These are phyloP conservation scores for Pherbina coryleti DNA, from an alignment of 2,888 invertebrate species.

Conservation along the genomic window DNA sequence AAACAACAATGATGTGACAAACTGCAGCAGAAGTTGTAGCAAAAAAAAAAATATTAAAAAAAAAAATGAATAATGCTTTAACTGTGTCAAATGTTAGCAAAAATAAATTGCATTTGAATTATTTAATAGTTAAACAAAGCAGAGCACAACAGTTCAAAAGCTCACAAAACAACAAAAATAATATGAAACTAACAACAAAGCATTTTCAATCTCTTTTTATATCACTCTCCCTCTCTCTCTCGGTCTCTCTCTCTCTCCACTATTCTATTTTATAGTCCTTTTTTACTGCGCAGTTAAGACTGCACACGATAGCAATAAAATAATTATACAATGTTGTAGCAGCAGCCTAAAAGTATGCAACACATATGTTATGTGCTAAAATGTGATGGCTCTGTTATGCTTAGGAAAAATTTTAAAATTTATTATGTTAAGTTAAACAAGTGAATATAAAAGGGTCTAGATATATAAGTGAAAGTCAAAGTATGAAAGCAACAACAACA, in stretches of 20 bases:
- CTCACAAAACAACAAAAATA: not conserved
- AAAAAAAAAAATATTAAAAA: constrained; percentile 9
- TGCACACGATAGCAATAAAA: too few relatives aligned
- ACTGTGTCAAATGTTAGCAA: constrained; percentile 41
- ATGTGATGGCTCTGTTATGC: not conserved
- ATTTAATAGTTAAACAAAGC: constrained; percentile 43
- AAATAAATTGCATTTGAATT: constrained; percentile 50
- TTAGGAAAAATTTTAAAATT: not conserved
- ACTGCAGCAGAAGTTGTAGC: not conserved
- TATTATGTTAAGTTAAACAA: not conserved
- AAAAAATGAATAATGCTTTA: constrained; percentile 33
- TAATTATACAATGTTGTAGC: too few relatives aligned
- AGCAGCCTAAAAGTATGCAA: not conserved
- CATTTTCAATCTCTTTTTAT: too few relatives aligned
- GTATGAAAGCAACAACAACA: constrained; percentile 2
- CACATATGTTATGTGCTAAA: not conserved
- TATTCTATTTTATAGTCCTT: too few relatives aligned
- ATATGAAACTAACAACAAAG: too few relatives aligned
- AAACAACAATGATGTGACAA: not conserved
- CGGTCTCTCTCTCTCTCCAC: too few relatives aligned
- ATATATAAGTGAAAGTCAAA: constrained; percentile 4
- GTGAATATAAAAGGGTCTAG: constrained; percentile 11
- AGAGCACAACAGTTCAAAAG: constrained; percentile 1
- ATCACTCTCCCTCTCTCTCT: too few relatives aligned
- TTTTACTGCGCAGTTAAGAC: too few relatives aligned